Conservation (phyloP, 1,140 invertebrate genomes). For the Trissolcus basalis region DNA sequence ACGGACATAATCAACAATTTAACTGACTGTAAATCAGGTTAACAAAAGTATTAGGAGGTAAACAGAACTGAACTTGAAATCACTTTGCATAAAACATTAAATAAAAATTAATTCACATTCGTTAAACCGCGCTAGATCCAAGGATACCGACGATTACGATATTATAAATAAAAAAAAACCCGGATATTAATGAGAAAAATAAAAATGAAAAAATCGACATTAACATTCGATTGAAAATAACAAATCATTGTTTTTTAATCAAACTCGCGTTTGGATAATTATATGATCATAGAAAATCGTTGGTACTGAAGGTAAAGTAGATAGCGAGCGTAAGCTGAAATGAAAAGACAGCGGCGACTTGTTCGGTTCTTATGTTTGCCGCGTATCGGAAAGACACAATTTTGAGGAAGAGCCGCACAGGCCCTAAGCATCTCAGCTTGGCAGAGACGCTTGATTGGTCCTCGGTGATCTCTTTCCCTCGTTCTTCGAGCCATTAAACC, state of each 20-base stretch:
- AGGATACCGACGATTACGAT: too few species aligned
- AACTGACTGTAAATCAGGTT: slow-evolving; percentile 67
- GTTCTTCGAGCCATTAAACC: slow-evolving; percentile 65
- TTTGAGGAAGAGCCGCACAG: slow-evolving; percentile 76
- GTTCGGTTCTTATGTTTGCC: slow-evolving; percentile 65
- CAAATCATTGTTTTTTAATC: background rate
- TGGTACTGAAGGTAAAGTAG: background rate
- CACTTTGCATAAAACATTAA: slow-evolving; percentile 11
- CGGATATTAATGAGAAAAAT: too few species aligned
- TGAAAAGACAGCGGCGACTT: slow-evolving; percentile 4
- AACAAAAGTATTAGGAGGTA: slow-evolving; percentile 47
- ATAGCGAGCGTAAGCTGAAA: background rate
- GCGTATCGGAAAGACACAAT: slow-evolving; percentile 76
- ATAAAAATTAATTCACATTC: background rate
- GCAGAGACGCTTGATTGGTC: slow-evolving; percentile 70
- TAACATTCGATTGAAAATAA: too few species aligned
- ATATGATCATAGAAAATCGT: background rate
- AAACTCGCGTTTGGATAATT: background rate
- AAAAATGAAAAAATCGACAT: too few species aligned
- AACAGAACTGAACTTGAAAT: slow-evolving; percentile 11
- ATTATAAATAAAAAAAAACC: too few species aligned
- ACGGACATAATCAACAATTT: slow-evolving; percentile 77
- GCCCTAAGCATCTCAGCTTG: slow-evolving; percentile 71
- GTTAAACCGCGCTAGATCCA: background rate
- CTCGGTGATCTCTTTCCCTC: slow-evolving; percentile 69